Conservation (phyloP, 1,140 invertebrate genomes). For the Portunus trituberculatus region DNA sequence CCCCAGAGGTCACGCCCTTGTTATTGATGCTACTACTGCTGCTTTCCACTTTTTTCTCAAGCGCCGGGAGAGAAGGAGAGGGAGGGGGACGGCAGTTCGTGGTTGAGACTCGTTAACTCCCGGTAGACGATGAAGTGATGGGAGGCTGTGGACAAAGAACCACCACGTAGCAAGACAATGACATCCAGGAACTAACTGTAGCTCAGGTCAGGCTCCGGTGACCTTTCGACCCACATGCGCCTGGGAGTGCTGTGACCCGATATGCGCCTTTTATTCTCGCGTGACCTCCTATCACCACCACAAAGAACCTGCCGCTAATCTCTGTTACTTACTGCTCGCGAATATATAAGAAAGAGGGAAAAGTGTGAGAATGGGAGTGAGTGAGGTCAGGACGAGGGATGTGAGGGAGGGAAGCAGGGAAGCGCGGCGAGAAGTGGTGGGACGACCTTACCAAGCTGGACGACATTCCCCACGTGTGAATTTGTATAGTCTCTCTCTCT, state of each 20-base stretch:
- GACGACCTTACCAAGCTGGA: background rate
- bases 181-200: constrained; percentile 22
- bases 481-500: background rate
- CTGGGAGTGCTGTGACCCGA: constrained; percentile 8
- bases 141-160: background rate
- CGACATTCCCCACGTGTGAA: background rate
- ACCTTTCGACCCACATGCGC: constrained; percentile 7
- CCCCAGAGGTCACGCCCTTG: constrained; percentile 54
- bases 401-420: background rate
- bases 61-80: background rate
- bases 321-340: background rate
- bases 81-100: background rate
- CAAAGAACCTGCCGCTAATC: background rate
- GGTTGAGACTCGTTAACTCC: background rate
- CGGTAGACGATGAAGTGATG: background rate
- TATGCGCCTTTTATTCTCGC: background rate
- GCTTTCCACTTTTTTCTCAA: background rate
- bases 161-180: background rate
- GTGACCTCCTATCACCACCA: background rate
- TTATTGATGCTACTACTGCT: background rate
- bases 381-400: background rate
- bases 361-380: background rate
- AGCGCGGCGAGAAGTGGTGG: background rate
- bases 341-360: background rate
- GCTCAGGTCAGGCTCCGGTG: constrained; percentile 15